phyloP scores from a whole-genome alignment of 2,888 invertebrate genomes.

The Cylloceria caligata region DNA sequence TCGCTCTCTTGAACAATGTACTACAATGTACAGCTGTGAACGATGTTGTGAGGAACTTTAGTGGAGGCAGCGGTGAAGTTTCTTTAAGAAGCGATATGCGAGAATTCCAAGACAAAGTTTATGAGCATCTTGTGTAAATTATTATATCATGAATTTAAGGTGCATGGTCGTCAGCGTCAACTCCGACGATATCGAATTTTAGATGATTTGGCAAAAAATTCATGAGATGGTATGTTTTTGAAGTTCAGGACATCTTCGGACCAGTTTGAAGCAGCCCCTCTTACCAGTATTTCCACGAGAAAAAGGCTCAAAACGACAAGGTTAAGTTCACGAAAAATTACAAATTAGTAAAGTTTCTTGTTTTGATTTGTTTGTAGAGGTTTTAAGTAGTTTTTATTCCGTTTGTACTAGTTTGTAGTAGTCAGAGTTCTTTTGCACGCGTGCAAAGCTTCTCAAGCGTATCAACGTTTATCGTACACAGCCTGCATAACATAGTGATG shows the following conservation, averaged over 20 bases:
- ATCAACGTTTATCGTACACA: background rate
- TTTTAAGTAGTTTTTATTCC: background rate
- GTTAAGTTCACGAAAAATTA: background rate
- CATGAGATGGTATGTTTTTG: background rate
- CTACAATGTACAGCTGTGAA: conserved; percentile 3
- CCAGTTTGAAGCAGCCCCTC: background rate
- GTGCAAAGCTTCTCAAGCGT: background rate
- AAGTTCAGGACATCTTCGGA: background rate
- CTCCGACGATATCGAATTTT: background rate
- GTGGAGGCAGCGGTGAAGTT: too few relatives aligned
- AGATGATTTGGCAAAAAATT: too few relatives aligned
- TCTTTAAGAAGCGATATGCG: conserved; percentile 15
- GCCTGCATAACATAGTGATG: background rate
- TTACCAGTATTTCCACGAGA: too few relatives aligned
- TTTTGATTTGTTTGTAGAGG: conserved; percentile 1
- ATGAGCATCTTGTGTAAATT: background rate
- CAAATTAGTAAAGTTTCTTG: background rate
- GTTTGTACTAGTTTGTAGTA: background rate
- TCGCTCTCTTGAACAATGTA: conserved; percentile 34
- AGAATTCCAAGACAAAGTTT: background rate
- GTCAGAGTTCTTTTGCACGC: background rate
- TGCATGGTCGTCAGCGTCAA: background rate
- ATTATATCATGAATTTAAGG: background rate
- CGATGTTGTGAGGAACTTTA: background rate
- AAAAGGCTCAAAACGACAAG: background rate